A percentile compares a stretch with the other conserved stretches of the same genome.
Evolutionary conservation across 2,113 vertebrate species (phyloP).

Genomic region (Gorsachius goisagi): DNA sequence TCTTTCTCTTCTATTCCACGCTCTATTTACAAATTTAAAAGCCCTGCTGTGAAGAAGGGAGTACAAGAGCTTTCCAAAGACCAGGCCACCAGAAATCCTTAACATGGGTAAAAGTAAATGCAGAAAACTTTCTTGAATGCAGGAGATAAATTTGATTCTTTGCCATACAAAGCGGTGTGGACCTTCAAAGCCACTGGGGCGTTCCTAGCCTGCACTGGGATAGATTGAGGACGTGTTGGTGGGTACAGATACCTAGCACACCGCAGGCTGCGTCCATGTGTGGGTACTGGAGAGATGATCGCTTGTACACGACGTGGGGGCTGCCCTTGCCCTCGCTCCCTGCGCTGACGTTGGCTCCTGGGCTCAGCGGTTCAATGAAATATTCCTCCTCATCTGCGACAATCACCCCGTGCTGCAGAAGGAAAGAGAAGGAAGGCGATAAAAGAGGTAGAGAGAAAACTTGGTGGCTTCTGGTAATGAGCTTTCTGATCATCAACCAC

Average conservation of each 20-base stretch:
- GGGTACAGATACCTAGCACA: conserved; percentile 82
- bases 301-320: conserved; percentile 96
- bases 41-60: neutral
- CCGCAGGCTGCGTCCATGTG: conserved; percentile 97
- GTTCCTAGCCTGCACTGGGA: neutral
- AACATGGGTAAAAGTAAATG: neutral
- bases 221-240: neutral
- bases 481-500: neutral
- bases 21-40: neutral
- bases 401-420: conserved; percentile 92
- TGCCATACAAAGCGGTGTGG: neutral
- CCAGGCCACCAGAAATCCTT: neutral
- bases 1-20: neutral
- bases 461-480: accelerated
- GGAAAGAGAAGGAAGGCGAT: neutral
- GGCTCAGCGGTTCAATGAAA: conserved; percentile 92
- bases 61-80: neutral
- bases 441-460: neutral
- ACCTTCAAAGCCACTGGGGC: neutral
- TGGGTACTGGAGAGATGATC: conserved; percentile 91
- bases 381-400: conserved; percentile 94
- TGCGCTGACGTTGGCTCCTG: conserved; percentile 74
- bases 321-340: conserved; percentile 81
- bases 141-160: neutral
- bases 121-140: neutral